Conservation (phyloP, 2,888 invertebrate genomes). For the Phorcus lineatus region DNA sequence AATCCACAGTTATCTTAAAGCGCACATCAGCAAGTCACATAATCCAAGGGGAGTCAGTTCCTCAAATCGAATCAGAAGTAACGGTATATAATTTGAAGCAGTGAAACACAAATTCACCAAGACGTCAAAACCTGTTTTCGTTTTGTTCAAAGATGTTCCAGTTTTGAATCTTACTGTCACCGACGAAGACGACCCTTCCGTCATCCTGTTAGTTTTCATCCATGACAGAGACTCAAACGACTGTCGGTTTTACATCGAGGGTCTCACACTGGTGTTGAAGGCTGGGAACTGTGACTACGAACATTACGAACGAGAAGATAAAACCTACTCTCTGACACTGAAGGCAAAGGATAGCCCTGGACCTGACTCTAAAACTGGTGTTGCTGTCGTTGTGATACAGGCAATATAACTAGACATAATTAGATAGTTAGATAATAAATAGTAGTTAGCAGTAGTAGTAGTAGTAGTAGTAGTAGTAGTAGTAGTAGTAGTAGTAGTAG, state of each 20-base stretch:
- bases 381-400: neutral
- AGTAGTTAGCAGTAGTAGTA: no score
- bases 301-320: neutral
- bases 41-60: no score
- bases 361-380: neutral
- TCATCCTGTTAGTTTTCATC: neutral
- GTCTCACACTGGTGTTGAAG: neutral
- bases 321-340: neutral
- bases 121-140: no score
- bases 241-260: neutral
- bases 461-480: no score
- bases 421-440: no score
- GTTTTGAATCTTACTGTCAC: neutral
- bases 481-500: no score
- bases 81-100: no score
- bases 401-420: neutral
- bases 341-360: neutral
- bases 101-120: no score
- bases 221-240: neutral
- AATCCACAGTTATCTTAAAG: no score
- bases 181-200: neutral
- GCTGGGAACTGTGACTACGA: neutral
- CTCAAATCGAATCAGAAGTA: no score
- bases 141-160: neutral
- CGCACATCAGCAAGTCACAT: no score